A percentile compares a stretch with the other conserved stretches of the same genome.
Evolutionary conservation across 2,797 vertebrate genomes (phyloP).

Genomic region (Gallirallus australis): DNA sequence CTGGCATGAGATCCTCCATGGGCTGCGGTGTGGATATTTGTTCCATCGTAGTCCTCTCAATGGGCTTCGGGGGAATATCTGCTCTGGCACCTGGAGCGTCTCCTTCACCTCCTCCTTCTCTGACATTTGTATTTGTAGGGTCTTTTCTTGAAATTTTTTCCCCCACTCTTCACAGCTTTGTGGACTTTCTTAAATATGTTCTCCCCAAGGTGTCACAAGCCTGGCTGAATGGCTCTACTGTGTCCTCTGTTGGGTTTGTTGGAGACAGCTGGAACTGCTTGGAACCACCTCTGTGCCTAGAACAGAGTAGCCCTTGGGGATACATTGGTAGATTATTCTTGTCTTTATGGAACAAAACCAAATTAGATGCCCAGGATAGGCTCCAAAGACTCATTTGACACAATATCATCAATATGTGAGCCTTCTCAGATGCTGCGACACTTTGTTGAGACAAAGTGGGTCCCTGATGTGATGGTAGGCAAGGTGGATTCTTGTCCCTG

Average conservation of each 20-base stretch:
- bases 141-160: not conserved
- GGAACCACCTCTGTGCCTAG: no score
- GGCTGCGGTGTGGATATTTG: not conserved
- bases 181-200: not conserved
- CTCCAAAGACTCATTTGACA: not conserved
- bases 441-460: no score
- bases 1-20: not conserved
- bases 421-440: not conserved
- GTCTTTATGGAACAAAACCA: not conserved
- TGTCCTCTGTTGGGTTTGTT: not conserved
- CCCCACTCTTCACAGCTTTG: not conserved
- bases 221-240: not conserved
- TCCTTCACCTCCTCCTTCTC: not conserved
- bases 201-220: not conserved
- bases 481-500: no score
- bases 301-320: no score
- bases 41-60: accelerated
- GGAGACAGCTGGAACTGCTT: no score
- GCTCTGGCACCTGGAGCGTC: not conserved
- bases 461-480: no score
- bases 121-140: not conserved
- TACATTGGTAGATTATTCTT: not conserved
- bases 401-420: not conserved
- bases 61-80: not conserved
- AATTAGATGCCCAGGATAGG: not conserved